Evolutionary conservation across 2,113 vertebrate genomes (phyloP).

Genomic region (Solea solea): DNA sequence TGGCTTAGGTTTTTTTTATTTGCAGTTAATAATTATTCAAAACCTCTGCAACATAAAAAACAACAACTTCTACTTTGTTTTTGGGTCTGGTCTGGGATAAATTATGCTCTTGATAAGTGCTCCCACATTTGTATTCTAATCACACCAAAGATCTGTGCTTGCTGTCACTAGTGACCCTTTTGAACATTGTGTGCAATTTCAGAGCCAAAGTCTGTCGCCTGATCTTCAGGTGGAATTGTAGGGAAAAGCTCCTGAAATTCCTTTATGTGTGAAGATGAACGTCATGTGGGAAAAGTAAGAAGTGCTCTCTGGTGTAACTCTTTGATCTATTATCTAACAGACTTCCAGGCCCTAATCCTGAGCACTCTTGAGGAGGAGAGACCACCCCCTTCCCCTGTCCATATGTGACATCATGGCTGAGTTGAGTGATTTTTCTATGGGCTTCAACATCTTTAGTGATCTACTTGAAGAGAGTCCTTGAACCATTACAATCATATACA

Average conservation of each 20-base stretch:
- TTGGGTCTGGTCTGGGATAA: too few relatives aligned
- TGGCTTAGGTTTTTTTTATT: too few relatives aligned
- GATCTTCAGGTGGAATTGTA: constrained; percentile 25
- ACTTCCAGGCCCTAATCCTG: constrained; percentile 78
- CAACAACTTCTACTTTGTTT: too few relatives aligned
- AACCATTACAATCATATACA: neutral
- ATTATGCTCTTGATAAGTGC: too few relatives aligned
- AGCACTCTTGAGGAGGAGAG: constrained; percentile 64
- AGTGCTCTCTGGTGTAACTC: constrained; percentile 63
- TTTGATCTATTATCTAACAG: constrained; percentile 84
- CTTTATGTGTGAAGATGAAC: constrained; percentile 60
- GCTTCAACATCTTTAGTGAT: constrained; percentile 30
- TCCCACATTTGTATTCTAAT: too few relatives aligned
- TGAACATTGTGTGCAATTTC: neutral
- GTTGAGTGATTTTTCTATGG: constrained; percentile 53
- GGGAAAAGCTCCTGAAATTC: constrained; percentile 47
- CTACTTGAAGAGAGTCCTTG: neutral
- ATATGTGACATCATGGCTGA: constrained; percentile 59
- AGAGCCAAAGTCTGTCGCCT: constrained; percentile 6
- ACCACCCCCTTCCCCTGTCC: constrained; percentile 25
- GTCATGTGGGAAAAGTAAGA: constrained; percentile 64
- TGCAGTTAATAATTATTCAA: too few relatives aligned
- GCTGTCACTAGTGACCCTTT: neutral
- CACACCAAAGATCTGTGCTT: neutral
- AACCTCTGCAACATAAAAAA: too few relatives aligned